Conservation (phyloP, 2,113 vertebrate genomes). For the Xenopus borealis region DNA sequence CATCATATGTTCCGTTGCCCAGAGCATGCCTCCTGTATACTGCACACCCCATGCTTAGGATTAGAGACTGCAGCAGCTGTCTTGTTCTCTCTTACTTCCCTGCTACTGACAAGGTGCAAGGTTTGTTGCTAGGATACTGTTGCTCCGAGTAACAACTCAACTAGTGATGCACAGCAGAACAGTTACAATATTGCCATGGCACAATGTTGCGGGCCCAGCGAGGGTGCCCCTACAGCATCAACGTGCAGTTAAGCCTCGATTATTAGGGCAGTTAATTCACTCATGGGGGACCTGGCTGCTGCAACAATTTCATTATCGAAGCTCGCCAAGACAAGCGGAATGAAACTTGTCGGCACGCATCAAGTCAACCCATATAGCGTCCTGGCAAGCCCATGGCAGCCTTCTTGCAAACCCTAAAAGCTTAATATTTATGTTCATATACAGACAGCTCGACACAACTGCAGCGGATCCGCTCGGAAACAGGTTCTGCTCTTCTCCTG, state of each 20-base stretch:
- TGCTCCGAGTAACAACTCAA: constrained; percentile 69
- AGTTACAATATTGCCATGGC: constrained; percentile 41
- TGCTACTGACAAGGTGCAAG: constrained; percentile 55
- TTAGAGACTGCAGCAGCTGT: constrained; percentile 49
- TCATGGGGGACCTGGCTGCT: neutral
- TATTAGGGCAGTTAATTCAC: neutral
- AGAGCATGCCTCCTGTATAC: constrained; percentile 14
- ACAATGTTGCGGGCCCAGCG: constrained; percentile 41
- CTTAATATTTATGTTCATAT: too few relatives aligned
- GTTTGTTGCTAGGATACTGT: constrained; percentile 80
- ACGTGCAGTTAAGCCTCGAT: neutral
- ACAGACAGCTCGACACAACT: too few relatives aligned
- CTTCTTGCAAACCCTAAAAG: too few relatives aligned
- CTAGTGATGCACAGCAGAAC: constrained; percentile 54
- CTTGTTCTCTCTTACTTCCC: constrained; percentile 48
- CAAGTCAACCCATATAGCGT: too few relatives aligned
- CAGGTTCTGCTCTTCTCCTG: too few relatives aligned
- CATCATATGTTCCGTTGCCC: constrained; percentile 6
- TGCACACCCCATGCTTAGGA: constrained; percentile 12
- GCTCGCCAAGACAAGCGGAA: too few relatives aligned
- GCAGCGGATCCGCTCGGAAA: too few relatives aligned
- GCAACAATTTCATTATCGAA: too few relatives aligned
- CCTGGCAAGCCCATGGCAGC: too few relatives aligned
- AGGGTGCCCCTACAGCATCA: neutral
- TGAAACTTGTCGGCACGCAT: too few relatives aligned